Evolutionary conservation across 2,888 invertebrate genomes (phyloP).

Genomic region (Tiphia femorata): DNA sequence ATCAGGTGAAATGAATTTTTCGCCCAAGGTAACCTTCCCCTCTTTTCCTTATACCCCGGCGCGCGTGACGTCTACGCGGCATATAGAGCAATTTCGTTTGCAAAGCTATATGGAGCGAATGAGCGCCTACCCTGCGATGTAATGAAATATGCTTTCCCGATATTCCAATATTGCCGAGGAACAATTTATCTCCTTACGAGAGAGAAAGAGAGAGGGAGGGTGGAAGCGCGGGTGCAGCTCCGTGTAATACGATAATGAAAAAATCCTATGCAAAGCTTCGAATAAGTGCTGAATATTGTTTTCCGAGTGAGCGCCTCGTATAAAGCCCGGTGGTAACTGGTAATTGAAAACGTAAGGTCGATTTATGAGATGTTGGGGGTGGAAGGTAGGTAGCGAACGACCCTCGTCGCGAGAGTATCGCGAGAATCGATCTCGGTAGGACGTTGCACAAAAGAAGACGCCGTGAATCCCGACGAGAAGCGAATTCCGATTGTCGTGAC

Average conservation of each 20-base stretch:
- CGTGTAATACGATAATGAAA: slow-evolving; percentile 52
- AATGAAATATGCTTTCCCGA: slow-evolving; percentile 62
- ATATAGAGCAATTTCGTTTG: slow-evolving; percentile 37
- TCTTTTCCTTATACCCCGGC: slow-evolving; percentile 38
- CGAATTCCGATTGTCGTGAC: too few species aligned
- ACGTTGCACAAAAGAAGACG: too few species aligned
- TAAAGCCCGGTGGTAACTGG: slow-evolving; percentile 16
- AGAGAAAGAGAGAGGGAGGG: too few species aligned
- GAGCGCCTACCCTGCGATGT: slow-evolving; percentile 32
- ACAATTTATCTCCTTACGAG: slow-evolving; percentile 55
- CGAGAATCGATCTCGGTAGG: too few species aligned
- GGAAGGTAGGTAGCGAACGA: too few species aligned
- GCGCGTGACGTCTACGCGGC: slow-evolving; percentile 42
- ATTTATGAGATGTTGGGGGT: slow-evolving; percentile 19
- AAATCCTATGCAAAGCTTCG: slow-evolving; percentile 37
- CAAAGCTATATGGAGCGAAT: slow-evolving; percentile 17
- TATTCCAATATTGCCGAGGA: slow-evolving; percentile 59
- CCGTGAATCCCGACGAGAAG: too few species aligned
- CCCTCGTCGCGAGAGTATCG: too few species aligned
- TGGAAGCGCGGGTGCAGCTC: slow-evolving; percentile 16
- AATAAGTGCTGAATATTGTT: slow-evolving; percentile 42
- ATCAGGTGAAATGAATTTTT: slow-evolving; percentile 24
- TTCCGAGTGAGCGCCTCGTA: slow-evolving; percentile 16
- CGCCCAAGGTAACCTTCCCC: slow-evolving; percentile 30
- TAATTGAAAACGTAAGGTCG: slow-evolving; percentile 34